These are phyloP conservation scores for Burhinus oedicnemus DNA, from an alignment of 2,113 vertebrate species.

Conservation along the genomic window DNA sequence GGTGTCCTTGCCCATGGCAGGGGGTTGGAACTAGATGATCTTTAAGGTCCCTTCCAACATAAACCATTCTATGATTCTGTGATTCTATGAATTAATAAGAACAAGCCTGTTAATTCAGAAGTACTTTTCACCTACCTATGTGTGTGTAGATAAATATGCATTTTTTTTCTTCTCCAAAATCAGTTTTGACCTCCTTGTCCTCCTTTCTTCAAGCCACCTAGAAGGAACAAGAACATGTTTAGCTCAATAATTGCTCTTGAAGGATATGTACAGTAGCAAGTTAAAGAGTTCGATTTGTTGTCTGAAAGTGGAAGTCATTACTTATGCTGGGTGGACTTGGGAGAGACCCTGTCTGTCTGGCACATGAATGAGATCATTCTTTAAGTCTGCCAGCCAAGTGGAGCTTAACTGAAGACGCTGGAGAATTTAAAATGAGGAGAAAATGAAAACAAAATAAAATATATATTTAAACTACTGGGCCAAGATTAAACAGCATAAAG, in stretches of 20 bases:
- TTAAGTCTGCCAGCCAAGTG: background rate
- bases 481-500: background rate
- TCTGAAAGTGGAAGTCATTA: slow-evolving; percentile 13
- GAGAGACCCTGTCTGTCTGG: background rate
- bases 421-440: slow-evolving; percentile 2
- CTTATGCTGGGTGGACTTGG: background rate
- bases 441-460: slow-evolving; percentile 40
- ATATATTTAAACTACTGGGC: background rate
- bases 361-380: background rate
- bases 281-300: background rate
- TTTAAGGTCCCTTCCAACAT: no score
- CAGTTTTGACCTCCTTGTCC: background rate
- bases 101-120: background rate
- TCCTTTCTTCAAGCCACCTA: background rate
- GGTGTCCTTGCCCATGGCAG: no score
- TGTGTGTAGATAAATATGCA: background rate
- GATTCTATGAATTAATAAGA: background rate
- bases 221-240: background rate
- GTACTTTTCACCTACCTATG: background rate
- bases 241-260: slow-evolving; percentile 1
- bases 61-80: no score
- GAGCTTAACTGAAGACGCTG: background rate
- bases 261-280: background rate
- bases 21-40: no score
- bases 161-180: background rate